phyloP scores from a whole-genome alignment of 2,888 invertebrate species.

The Pyrocoelia pectoralis region DNA sequence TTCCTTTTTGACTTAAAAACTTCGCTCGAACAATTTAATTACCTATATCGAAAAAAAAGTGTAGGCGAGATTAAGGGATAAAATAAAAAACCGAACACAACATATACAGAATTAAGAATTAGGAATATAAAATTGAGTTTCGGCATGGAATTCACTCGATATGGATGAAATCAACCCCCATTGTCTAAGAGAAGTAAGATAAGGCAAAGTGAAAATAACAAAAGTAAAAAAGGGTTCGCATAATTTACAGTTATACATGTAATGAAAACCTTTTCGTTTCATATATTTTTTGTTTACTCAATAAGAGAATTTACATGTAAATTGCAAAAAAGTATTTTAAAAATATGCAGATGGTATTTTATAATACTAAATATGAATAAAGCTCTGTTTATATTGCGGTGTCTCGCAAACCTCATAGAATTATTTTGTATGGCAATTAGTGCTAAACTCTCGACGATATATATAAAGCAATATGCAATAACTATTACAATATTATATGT shows the following conservation, averaged over 20 bases:
- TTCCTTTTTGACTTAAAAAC: no score
- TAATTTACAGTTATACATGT: neutral
- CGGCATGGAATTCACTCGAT: no score
- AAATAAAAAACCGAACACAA: no score
- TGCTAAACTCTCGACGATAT: constrained; percentile 7
- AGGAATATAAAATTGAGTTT: no score
- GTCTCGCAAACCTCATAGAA: neutral
- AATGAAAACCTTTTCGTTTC: neutral
- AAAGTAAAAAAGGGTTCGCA: neutral
- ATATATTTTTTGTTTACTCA: neutral
- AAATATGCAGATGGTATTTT: neutral
- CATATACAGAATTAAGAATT: no score
- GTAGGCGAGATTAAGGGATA: no score
- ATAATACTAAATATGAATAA: neutral
- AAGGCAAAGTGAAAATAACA: neutral
- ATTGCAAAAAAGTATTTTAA: neutral
- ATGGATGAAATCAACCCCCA: no score
- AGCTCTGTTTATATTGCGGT: neutral
- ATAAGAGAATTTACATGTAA: neutral
- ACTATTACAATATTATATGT: constrained; percentile 18
- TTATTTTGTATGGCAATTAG: constrained; percentile 14
- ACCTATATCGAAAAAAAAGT: no score
- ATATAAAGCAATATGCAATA: constrained; percentile 23
- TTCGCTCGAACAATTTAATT: no score
- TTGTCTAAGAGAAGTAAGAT: neutral